Evolutionary conservation across 2,888 invertebrate genomes (phyloP), one percentile per base, ranked within the genome.

Genomic region (Zygogramma bicolorata): DNA sequence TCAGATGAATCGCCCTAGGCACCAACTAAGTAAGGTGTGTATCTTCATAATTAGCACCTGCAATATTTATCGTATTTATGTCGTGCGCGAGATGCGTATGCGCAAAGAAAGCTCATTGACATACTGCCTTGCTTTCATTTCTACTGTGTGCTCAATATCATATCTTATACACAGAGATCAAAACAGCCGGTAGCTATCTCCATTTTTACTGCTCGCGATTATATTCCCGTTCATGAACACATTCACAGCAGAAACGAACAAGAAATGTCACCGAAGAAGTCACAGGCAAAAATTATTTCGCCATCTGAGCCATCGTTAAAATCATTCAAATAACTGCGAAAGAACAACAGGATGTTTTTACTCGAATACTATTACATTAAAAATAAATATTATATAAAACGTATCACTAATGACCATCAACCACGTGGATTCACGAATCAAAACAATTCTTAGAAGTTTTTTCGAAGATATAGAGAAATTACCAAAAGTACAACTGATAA

Each of bases 61-160:
- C 79, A 77, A 74, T 76, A 80, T 70, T 71, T 66, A 70, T 70
- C 49, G 65, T 77, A 79, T 77, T 78, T 78, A 79, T 78, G 78
- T 73, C 77, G 79, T 76, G 70, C 71, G 78, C 77, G 80, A 78
- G 75, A 82, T 82, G 83, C 82, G 79, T 80, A 80, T 80, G 81
- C 79, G 67, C 74, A 78, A 79, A 80, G 83, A 81, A 85, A 86
- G 83, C 85, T 82, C 84, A 84, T 85, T 88, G 88, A 88, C 88
- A 88, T 83, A 88, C 88, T 88, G 88, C 85, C 88, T 88, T 87
- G 87, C 87, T 88, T 88, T 88, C 88, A 83, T 87, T 87, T 86
- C 83, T 81, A 82, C 86, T 85, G 86, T 86, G 86, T 86, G 85
- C 86, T 81, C 85, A 86, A 86, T 86, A 85, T 81, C 76, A 84